Evolutionary conservation across 2,113 vertebrate genomes (phyloP), one percentile per base, ranked within the genome.

Genomic region (Vireo altiloquus): DNA sequence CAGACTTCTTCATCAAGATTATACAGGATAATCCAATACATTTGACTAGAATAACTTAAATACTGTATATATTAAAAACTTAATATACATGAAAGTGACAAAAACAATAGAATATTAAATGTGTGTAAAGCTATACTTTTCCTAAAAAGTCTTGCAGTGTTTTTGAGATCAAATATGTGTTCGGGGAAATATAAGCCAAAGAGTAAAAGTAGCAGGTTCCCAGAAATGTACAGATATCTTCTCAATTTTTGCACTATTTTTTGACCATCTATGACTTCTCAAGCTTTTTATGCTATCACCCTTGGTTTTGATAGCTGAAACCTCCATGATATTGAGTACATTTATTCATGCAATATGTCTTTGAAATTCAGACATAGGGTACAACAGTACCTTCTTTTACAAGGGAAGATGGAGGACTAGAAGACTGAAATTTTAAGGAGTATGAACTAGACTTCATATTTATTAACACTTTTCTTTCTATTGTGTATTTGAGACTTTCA

Each of bases 291-390:
- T 37, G 21, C 13, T 71, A 25, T 9, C 31, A 83, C 28, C 8
- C 7, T 11, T 30, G 31, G 11, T 63, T 31, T 76, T 52, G 19
- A n/a, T 37, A n/a, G 53, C 10, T 21, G 21, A 83, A 68, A 60
- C 11, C 13, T 56, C 15, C 7, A 37, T 0, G 0, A 30, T 35
- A 56, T 6, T 65, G 28, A 39, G 3, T 30, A 31, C 4, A 13
- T 53, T 49, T 56, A 28, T 52, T 60, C 1, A 2, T 56, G 10
- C 9, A 54, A 23, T 24, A n/a, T 20, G 10, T 24, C 9, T 30
- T 19, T 69, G 33, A 50, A 54, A 11, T 68, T 63, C n/a, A 42
- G 42, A 35, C 4, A 7, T 15, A 19, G 7, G 3, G 13, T 47
- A 64, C 11, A 76, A 25, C 1, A 64, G 8, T 56, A 53, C 3